Base-by-base conservation (phyloP, 2,797 vertebrate species). In the Furcifer pardalis region DNA sequence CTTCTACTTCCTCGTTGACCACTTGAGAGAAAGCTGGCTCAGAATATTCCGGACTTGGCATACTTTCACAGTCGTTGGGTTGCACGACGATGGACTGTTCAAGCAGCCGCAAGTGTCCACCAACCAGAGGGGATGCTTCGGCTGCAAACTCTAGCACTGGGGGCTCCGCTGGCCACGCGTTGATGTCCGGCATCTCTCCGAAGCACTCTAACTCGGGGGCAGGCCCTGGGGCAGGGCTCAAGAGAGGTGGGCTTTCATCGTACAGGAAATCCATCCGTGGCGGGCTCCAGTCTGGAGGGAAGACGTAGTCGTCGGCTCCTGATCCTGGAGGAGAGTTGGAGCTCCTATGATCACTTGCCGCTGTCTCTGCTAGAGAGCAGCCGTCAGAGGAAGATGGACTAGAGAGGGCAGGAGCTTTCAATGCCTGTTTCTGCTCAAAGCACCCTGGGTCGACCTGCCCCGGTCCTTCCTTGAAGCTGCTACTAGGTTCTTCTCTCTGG, bases 211-310 rank as follows among this genome's bases (percentile, higher is more conserved):
- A 23, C 7, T 49, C 17, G 0, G 60, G 19, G 0, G 1, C 1
- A 1, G 60, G 40, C 5, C 35, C 7, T 2, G 69, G 42, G 1
- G 60, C 73, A 5, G 84, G 86, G n/a, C 83, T 88, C 4, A 73
- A 2, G 30, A 21, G 7, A 0, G 25, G 84, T 0, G 19, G 79
- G 0, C 5, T 2, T 2, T 32, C 12, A 49, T 0, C 40, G 37
- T 85, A 83, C 30, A 94, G 81, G 42, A 94, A 93, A 0, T 89
- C 85, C 0, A 92, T 1, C 5, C 87, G 90, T 0, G 90, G 90
- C 0, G 91, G 93, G 30, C 89, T 91, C 91, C 93, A 93, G 79
- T 93, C 73, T 0, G 21, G 71, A 46, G 90, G 90, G 56, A 92
- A 90, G 0, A 40, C 19, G 25, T 66, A 19, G 15, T 56, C 89